Percentiles rank a stretch among this genome's conserved stretches.
These are phyloP conservation scores for Geophilus truncorum DNA, from an alignment of 2,888 invertebrate species.

Conservation along the genomic window DNA sequence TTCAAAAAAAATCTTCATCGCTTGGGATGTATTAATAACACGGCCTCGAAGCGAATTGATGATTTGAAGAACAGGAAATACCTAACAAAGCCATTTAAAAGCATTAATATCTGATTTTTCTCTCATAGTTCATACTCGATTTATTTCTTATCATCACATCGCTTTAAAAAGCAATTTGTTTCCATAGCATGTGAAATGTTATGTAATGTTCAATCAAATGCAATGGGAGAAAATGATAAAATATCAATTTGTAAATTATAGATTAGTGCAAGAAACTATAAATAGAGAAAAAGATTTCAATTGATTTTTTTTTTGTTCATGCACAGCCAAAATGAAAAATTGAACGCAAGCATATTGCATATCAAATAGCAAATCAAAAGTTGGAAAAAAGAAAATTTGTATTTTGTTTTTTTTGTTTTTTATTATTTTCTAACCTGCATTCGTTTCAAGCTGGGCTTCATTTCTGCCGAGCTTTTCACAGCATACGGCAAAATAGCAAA, in stretches of 20 bases:
- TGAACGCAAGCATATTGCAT: background rate
- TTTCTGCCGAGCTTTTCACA: background rate
- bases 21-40: background rate
- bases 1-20: background rate
- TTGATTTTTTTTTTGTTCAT: conserved; percentile 37
- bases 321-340: conserved; percentile 29
- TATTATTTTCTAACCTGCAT: conserved; percentile 14
- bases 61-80: background rate
- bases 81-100: background rate
- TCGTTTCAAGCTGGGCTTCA: background rate
- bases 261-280: background rate
- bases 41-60: background rate
- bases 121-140: background rate
- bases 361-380: background rate
- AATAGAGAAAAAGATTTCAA: conserved; percentile 35
- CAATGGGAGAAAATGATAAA: too few species aligned
- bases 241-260: background rate
- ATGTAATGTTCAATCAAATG: background rate
- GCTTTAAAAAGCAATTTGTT: too few species aligned
- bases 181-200: background rate
- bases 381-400: background rate
- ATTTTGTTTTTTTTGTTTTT: background rate
- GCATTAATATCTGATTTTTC: background rate
- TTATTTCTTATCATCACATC: too few species aligned
- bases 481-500: background rate